Base-by-base conservation (phyloP, 2,797 vertebrate genomes). In the Schizopygopsis malacanthus region DNA sequence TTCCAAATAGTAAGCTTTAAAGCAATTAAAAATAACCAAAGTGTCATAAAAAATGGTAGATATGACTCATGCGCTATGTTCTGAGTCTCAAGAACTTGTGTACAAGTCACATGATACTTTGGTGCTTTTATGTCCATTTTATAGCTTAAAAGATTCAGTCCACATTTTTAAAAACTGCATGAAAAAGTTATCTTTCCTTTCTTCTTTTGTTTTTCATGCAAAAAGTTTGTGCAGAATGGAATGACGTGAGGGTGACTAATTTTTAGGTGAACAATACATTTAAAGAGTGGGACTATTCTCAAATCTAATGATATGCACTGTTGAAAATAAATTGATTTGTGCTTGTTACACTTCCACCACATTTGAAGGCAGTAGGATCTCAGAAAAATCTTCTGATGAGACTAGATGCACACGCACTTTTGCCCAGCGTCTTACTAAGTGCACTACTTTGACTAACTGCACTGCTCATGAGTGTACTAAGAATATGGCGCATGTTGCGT, bases 351-450 rank as follows among this genome's bases (percentile, higher is more conserved):
- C 70, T 83, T 84, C 54, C 61, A 65, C 47, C 73, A 84, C 61
- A 78, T 33, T 80, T 41, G 33, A 65, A 67, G 70, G 67, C 67
- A 80, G 69, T 79, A 71, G 54, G n/a, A 43, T 79, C 63, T 41
- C 33, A 69, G 43, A 61, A 79, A 41, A 87, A 39, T 83, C 72
- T 43, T 75, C 39, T 65, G 79, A 56, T 70, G 72, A 83, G 78
- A 83, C 50, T 80, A 85, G 52, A 85, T 81, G 86, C 80, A 87
- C 83, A 82, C 59, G 86, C 86, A 87, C 86, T 87, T 87, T 87
- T 75, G 72, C 65, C 39, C 56, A 75, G 77, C 70, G 43, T 85
- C 84, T 81, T 85, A 85, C 84, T 67, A 28, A 73, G 67, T 81
- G 78, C 84, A 85, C 84, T 85, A 85, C 63, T 59, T 59, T 70